A percentile compares a stretch with the other conserved stretches of the same genome.
Conservation (phyloP, 1,140 invertebrate species). For the Phortica variegata region DNA sequence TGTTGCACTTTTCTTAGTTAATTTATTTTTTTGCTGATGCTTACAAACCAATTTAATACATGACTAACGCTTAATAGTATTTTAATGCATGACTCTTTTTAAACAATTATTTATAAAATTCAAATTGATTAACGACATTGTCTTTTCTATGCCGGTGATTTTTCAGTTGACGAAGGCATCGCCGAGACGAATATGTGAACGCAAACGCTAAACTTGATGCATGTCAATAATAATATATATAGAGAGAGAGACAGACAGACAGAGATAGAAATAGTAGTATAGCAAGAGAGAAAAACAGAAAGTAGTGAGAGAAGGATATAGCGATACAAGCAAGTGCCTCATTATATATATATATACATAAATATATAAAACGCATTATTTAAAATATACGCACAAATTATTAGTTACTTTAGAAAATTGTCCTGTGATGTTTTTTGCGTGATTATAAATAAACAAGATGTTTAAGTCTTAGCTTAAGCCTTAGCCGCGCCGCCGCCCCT, state of each 20-base stretch:
- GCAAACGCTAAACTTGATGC: background rate
- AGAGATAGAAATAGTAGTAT: too few species aligned
- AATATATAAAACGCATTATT: background rate
- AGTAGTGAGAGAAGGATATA: background rate
- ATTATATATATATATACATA: constrained; percentile 22
- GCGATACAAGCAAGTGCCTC: background rate
- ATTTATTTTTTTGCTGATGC: background rate
- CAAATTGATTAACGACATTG: too few species aligned
- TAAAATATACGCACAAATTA: too few species aligned
- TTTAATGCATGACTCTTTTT: background rate
- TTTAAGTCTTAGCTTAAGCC: background rate
- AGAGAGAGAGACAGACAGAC: background rate
- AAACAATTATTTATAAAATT: constrained; percentile 1
- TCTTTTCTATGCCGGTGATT: background rate
- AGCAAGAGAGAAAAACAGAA: background rate
- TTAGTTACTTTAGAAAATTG: too few species aligned
- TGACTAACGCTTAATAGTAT: background rate
- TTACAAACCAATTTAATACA: background rate
- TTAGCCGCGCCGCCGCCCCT: background rate
- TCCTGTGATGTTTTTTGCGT: too few species aligned
- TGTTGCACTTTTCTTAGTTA: background rate
- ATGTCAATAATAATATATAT: too few species aligned
- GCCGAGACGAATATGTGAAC: constrained; percentile 87
- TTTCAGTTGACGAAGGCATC: constrained; percentile 88
- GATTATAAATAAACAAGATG: background rate